Conservation (phyloP, 1,140 invertebrate species). For the Achatina immaculata region DNA sequence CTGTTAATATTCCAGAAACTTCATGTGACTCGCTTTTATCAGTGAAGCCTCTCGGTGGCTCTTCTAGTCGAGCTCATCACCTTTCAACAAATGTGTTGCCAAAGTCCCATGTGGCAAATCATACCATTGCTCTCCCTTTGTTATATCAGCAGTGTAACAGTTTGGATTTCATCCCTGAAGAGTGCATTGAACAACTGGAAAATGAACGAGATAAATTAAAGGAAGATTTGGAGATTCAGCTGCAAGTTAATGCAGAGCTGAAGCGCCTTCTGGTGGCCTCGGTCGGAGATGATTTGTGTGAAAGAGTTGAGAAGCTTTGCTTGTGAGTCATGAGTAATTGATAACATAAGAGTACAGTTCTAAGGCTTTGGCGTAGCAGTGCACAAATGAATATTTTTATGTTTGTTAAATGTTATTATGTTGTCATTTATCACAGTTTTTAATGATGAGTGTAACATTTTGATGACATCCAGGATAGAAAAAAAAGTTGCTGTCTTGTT, state of each 20-base stretch:
- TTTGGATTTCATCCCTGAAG: too few species aligned
- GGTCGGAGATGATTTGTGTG: constrained; percentile 92
- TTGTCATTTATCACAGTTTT: too few species aligned
- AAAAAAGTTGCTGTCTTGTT: too few species aligned
- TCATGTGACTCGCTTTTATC: not conserved
- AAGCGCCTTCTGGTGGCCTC: constrained; percentile 93
- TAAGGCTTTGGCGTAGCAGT: too few species aligned
- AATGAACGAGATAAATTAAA: constrained; percentile 73
- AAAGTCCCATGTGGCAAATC: not conserved
- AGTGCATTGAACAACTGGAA: constrained; percentile 46
- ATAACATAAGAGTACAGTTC: too few species aligned
- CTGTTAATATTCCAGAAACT: not conserved
- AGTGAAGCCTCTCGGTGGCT: not conserved
- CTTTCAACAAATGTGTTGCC: too few species aligned
- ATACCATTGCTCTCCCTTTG: too few species aligned
- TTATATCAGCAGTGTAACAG: too few species aligned
- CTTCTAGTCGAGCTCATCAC: not conserved
- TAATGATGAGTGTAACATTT: too few species aligned
- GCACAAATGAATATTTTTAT: too few species aligned
- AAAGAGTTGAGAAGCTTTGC: constrained; percentile 85
- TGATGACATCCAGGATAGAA: too few species aligned
- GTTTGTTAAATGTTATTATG: too few species aligned
- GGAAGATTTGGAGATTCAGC: constrained; percentile 76
- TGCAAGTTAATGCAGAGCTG: constrained; percentile 89
- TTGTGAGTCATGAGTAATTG: constrained; percentile 61